These are phyloP conservation scores for Taxidea taxus DNA, from an alignment of 2,113 vertebrate genomes.

Conservation along the genomic window DNA sequence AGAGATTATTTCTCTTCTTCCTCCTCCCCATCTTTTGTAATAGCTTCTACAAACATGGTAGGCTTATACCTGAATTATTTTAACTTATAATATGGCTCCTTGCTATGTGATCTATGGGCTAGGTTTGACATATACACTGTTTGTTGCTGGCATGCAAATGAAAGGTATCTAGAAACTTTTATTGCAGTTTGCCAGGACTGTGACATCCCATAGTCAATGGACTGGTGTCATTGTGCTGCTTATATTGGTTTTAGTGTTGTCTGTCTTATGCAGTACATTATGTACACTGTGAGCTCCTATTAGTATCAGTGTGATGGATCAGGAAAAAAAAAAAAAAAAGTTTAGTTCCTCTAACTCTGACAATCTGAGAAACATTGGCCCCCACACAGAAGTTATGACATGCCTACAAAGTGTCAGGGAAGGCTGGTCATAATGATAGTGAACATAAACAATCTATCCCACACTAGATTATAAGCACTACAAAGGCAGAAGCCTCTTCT, in stretches of 20 bases:
- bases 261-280: background rate
- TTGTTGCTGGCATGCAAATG: background rate
- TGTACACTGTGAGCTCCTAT: background rate
- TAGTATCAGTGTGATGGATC: background rate
- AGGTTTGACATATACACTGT: background rate
- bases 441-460: background rate
- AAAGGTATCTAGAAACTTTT: background rate
- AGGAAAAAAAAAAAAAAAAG: background rate
- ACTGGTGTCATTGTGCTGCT: background rate
- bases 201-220: background rate
- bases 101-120: background rate
- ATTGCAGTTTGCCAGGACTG: background rate
- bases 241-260: background rate
- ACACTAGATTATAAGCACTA: background rate
- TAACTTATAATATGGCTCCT: background rate
- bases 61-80: background rate
- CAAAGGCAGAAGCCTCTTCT: background rate
- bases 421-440: background rate
- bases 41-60: background rate
- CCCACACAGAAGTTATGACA: background rate
- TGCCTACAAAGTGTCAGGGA: background rate
- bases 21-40: no score
- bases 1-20: background rate
- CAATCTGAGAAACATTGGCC: background rate
- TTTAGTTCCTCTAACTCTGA: background rate